phyloP scores from a whole-genome alignment of 2,888 invertebrate species.

The Cerastoderma edule region DNA sequence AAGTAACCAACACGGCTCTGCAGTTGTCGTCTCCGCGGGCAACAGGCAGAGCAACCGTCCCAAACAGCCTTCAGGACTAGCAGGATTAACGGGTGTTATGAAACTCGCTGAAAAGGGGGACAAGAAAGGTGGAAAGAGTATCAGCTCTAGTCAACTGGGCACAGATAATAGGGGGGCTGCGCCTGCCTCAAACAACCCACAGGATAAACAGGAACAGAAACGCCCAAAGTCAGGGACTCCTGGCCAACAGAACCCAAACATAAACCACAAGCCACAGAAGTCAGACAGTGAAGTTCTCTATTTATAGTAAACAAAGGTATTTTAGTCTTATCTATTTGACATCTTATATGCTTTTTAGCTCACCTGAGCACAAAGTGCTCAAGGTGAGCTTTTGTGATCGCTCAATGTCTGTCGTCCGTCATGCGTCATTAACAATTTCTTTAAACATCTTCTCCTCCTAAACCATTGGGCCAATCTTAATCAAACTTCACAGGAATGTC shows the following conservation, averaged over 20 bases:
- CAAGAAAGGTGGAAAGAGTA: conserved; percentile 55
- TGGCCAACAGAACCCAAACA: conserved; percentile 36
- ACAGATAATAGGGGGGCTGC: conserved; percentile 40
- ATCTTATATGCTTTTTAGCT: neutral
- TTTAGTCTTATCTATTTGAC: neutral
- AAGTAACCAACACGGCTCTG: conserved; percentile 43
- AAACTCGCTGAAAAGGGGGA: conserved; percentile 75
- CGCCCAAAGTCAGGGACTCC: conserved; percentile 44
- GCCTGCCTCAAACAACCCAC: conserved; percentile 23
- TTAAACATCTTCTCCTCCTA: too few species aligned
- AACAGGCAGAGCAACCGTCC: conserved; percentile 55
- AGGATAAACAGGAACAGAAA: conserved; percentile 24
- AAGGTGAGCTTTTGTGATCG: neutral
- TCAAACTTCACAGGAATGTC: too few species aligned
- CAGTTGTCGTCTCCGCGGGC: conserved; percentile 37
- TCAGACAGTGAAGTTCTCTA: conserved; percentile 69
- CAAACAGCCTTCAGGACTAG: conserved; percentile 56
- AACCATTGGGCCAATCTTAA: too few species aligned
- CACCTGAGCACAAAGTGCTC: neutral
- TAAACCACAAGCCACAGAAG: conserved; percentile 60
- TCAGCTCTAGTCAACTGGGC: conserved; percentile 51
- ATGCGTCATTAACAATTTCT: too few species aligned
- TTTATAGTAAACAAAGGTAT: conserved; percentile 56
- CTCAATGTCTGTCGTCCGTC: too few species aligned
- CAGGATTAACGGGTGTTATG: conserved; percentile 67